Conservation (phyloP, 23 tunicate genomes). For the Trididemnum nubilum region DNA sequence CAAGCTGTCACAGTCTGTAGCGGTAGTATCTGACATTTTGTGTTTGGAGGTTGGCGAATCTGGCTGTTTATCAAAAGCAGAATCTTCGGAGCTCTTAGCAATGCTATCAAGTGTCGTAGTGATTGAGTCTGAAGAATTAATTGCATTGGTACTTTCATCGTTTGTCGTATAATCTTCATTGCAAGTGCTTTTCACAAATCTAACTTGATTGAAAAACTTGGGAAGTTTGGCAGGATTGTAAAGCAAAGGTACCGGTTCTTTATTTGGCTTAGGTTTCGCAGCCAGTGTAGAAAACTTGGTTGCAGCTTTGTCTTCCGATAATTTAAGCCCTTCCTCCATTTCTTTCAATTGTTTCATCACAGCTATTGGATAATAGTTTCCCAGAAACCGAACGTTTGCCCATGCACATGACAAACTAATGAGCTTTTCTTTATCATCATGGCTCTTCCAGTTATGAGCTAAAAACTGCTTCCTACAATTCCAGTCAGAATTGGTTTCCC, state of each 20-base stretch:
- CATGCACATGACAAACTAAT: conserved; percentile 4
- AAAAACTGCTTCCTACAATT: background rate
- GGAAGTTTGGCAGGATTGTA: background rate
- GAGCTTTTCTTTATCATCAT: background rate
- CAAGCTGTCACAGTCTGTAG: conserved; percentile 5
- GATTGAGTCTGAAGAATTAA: background rate
- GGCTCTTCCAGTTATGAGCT: background rate
- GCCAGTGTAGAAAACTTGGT: too few species aligned
- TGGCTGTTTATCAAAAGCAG: background rate
- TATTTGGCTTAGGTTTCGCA: too few species aligned
- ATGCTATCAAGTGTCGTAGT: background rate
- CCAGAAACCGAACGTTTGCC: background rate
- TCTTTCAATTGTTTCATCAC: background rate
- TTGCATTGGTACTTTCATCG: too few species aligned
- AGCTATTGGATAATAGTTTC: background rate
- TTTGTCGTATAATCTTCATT: background rate
- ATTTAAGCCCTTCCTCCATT: background rate
- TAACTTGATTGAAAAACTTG: background rate
- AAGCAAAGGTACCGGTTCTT: background rate
- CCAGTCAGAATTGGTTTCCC: background rate
- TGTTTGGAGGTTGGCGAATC: background rate
- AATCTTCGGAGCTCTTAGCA: background rate
- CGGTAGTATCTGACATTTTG: background rate
- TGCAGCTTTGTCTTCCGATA: background rate
- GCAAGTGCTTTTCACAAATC: background rate